These are phyloP conservation scores for Telmatochromis sp. DNA, from an alignment of 2,113 vertebrate species.

Conservation along the genomic window DNA sequence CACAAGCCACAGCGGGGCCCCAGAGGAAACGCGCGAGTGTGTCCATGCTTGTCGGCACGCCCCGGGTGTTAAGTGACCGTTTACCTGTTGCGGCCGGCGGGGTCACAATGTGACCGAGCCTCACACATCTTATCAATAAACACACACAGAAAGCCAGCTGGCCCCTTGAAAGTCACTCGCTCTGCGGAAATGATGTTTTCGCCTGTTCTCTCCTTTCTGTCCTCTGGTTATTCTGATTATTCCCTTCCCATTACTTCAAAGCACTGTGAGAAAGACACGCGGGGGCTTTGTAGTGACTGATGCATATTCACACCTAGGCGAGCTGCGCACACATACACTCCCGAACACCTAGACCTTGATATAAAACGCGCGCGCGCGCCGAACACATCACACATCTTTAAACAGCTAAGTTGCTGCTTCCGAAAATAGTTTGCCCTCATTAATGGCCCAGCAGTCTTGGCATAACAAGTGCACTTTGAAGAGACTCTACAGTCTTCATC, in stretches of 20 bases:
- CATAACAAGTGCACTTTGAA: slow-evolving; percentile 58
- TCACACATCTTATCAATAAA: slow-evolving; percentile 11
- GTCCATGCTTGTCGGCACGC: not conserved
- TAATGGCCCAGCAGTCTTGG: slow-evolving; percentile 49
- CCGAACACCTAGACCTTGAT: slow-evolving; percentile 19
- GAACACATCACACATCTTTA: slow-evolving; percentile 5
- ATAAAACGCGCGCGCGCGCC: not conserved
- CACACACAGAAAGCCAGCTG: slow-evolving; percentile 2
- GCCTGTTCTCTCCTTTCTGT: not conserved
- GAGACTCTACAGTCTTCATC: slow-evolving; percentile 38
- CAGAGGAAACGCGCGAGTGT: slow-evolving; percentile 21
- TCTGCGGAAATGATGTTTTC: not conserved
- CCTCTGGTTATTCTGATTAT: slow-evolving; percentile 23
- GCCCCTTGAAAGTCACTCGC: not conserved
- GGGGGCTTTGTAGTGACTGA: slow-evolving; percentile 43
- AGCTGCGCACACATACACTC: not conserved
- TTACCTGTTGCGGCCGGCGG: slow-evolving; percentile 8
- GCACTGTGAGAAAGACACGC: not conserved
- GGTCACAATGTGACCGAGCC: not conserved
- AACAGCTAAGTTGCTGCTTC: slow-evolving; percentile 41
- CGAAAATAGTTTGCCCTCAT: slow-evolving; percentile 64
- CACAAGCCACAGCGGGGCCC: not conserved
- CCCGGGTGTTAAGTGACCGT: not conserved
- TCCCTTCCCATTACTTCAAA: slow-evolving; percentile 41
- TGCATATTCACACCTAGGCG: slow-evolving; percentile 47